Base-by-base conservation (phyloP, 2,888 invertebrate genomes). In the Laothoe populi region DNA sequence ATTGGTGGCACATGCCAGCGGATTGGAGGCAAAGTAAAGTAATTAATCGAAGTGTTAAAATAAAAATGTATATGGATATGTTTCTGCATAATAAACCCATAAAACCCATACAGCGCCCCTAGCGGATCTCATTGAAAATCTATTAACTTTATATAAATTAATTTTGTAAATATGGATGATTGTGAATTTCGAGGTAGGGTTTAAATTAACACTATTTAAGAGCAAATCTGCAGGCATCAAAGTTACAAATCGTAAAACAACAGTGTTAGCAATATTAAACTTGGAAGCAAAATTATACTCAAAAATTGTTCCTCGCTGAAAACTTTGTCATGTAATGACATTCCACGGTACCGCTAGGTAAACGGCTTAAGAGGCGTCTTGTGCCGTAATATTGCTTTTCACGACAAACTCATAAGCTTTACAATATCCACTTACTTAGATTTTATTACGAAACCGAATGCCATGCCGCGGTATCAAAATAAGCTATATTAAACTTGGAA, bases 401-500 rank as follows among this genome's bases (percentile, higher is more conserved):
- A 77, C 72, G 73, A 72, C 67, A 78, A 78, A 78, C 83, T 83
- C 79, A 81, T 83, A 83, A 83, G 77, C 72, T 79, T 76, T 78
- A 78, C 74, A 74, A 76, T 77, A 79, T 80, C 79, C 74, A 78
- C 76, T 81, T 79, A 77, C 77, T 81, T 77, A 80, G 73, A 80
- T 82, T 78, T 82, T 83, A 83, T 81, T 83, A 77, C 73, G 77
- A 66, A 69, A 68, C 71, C 71, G 71, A 68, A 77, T 75, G 76
- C 75, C 81, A 81, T 78, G 78, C 73, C 64, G 65, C 60, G 69
- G 66, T 71, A 64, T 70, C 65, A 59, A 71, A 62, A 64, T 66
- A 58, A 16, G 64, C 58, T 49, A 58, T 61, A 61, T 53, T 61
- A 53, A 53, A 53, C 19, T 35, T 16, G 16, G 31, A 53, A 53